Conservation (phyloP, 2,797 vertebrate genomes). For the Peromyscus melanophrys region DNA sequence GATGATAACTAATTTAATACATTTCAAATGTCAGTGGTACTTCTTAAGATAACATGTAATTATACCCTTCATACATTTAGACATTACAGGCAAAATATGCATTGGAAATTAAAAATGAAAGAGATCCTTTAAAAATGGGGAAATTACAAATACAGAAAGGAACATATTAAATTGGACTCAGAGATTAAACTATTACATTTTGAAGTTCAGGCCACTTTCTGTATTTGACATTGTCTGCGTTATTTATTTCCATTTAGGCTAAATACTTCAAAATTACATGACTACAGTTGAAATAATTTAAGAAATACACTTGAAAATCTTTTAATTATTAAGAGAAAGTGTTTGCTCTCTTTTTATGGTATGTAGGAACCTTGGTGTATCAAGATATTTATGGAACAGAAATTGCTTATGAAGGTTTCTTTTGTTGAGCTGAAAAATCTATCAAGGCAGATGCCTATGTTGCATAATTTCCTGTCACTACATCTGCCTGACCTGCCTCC, state of each 20-base stretch:
- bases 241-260: not conserved
- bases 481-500: slow-evolving; percentile 52
- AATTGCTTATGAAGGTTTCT: slow-evolving; percentile 56
- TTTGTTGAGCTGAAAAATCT: slow-evolving; percentile 58
- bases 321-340: slow-evolving; percentile 53
- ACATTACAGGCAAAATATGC: slow-evolving; percentile 51
- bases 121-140: slow-evolving; percentile 24
- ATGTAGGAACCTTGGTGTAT: not conserved
- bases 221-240: not conserved
- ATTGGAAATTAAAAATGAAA: slow-evolving; percentile 61
- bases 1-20: slow-evolving; percentile 57
- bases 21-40: slow-evolving; percentile 62
- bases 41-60: slow-evolving; percentile 51
- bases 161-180: no score
- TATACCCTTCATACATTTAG: slow-evolving; percentile 43
- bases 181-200: no score
- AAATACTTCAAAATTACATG: not conserved
- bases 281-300: slow-evolving; percentile 30
- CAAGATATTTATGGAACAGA: slow-evolving; percentile 35
- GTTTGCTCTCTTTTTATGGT: slow-evolving; percentile 53
- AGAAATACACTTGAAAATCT: slow-evolving; percentile 45
- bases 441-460: slow-evolving; percentile 28
- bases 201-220: no score
- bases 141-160: slow-evolving; percentile 51
- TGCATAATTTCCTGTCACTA: slow-evolving; percentile 54